A percentile compares a stretch with the other conserved stretches of the same genome.
These are phyloP conservation scores for Mystacides longicornis DNA, from an alignment of 2,888 invertebrate genomes.

Conservation along the genomic window DNA sequence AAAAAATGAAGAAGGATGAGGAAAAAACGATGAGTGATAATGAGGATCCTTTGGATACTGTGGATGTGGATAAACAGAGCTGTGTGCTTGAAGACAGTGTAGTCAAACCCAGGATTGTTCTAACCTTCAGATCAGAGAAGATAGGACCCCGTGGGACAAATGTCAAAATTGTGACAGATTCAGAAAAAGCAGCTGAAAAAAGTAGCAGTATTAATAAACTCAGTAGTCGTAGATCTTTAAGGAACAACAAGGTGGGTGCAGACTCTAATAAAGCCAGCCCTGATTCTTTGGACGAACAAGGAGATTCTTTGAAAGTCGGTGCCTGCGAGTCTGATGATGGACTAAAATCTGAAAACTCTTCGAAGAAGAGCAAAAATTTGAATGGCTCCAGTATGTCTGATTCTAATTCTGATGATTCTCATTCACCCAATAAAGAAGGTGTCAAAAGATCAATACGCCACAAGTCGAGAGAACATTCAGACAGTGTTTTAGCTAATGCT, in stretches of 20 bases:
- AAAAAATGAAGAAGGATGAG: conserved; percentile 16
- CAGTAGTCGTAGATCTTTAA: conserved; percentile 38
- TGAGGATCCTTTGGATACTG: not conserved
- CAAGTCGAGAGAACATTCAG: conserved; percentile 52
- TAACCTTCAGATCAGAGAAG: conserved; percentile 57
- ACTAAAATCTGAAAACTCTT: conserved; percentile 9
- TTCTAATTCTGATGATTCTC: conserved; percentile 31
- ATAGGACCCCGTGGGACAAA: conserved; percentile 46
- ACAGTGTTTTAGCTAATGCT: conserved; percentile 61
- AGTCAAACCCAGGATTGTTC: conserved; percentile 50
- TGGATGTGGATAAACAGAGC: conserved; percentile 9
- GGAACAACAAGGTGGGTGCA: conserved; percentile 15
- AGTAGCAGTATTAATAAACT: conserved; percentile 28
- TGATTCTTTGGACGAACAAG: conserved; percentile 14
- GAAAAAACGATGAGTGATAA: conserved; percentile 9
- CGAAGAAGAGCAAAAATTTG: conserved; percentile 9
- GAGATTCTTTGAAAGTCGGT: not conserved
- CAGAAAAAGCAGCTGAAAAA: conserved; percentile 38
- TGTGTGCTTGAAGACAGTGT: conserved; percentile 1
- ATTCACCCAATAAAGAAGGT: conserved; percentile 31
- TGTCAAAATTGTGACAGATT: conserved; percentile 46
- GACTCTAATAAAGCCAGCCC: conserved; percentile 26
- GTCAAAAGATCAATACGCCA: conserved; percentile 58
- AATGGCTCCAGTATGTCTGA: conserved; percentile 11
- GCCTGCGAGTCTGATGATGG: conserved; percentile 23